Base-by-base conservation (phyloP, 1,140 invertebrate genomes). In the Drosophila nigrodunni region DNA sequence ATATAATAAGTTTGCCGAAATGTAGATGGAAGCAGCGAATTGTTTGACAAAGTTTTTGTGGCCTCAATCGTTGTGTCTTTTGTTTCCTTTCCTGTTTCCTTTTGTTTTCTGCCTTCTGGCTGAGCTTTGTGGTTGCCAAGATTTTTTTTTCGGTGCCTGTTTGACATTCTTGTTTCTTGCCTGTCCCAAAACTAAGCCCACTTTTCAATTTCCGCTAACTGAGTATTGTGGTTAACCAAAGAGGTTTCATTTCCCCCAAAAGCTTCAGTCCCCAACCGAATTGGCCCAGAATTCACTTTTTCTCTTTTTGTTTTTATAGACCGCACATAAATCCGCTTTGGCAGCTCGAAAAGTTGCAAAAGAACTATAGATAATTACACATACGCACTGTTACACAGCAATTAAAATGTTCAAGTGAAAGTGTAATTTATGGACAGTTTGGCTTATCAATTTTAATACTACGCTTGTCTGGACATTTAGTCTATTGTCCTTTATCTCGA, bases 191-290 rank as follows among this genome's bases (percentile, higher is more conserved):
- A 74, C 70, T 78, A 74, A 80, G 74, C 50, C 77, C 80, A 89
- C 83, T 89, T 88, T 88, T 88, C 83, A 89, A 88, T 88, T 88
- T 88, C 83, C 85, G 83, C 52, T 71, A 67, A 61, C 68, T 67
- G 75, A 87, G 75, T 69, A 68, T 70, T 82, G 82, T 74, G 82
- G 82, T 74, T 74, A 66, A 46, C 65, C 54, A 13, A 61, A 55
- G 35, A 41, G 68, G 49, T 43, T 72, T 60, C 13, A 52, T 66
- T 49, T 39, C n/a, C 18, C 25, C 55, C 18, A n/a, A 21, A 21
- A 21, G 18, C 18, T 21, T 18, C 35, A 43, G 46, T 34, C 34
- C 11, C 18, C 7, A 18, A 30, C 34, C 0, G 52, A 43, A 52
- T 52, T 58, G 61, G 11, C 35, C 50, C 49, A 43, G 21, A 50